A percentile compares a stretch with the other conserved stretches of the same genome.
Conservation (phyloP, 2,113 vertebrate genomes). For the Hassar affinis region DNA sequence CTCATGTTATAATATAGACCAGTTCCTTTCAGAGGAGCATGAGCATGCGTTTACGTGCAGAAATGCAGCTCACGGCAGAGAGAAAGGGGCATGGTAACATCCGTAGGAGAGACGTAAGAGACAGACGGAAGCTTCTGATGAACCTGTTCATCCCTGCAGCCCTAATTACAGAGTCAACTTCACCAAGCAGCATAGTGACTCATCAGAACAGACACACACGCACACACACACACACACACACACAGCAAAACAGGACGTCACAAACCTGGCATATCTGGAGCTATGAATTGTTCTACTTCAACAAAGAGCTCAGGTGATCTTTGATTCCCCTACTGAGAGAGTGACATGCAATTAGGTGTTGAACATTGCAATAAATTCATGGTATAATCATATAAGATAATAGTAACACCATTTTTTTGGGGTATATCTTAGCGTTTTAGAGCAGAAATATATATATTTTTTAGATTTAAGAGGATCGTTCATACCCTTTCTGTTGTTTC, state of each 20-base stretch:
- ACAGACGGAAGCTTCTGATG: conserved; percentile 6
- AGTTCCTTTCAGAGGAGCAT: background rate
- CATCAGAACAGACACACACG: conserved; percentile 30
- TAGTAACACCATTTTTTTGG: background rate
- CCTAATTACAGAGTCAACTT: conserved; percentile 62
- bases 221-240: conserved; percentile 28
- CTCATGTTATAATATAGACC: background rate
- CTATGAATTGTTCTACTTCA: background rate
- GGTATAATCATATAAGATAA: background rate
- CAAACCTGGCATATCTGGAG: conserved; percentile 2
- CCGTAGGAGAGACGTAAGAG: conserved; percentile 17
- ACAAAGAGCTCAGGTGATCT: conserved; percentile 24
- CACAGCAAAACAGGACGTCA: conserved; percentile 15
- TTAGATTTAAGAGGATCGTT: background rate
- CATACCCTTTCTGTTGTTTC: background rate
- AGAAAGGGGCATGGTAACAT: background rate
- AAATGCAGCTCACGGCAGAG: background rate
- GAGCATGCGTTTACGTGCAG: background rate
- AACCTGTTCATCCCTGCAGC: conserved; percentile 37
- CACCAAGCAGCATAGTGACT: conserved; percentile 39
- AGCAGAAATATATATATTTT: background rate
- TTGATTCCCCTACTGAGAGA: background rate
- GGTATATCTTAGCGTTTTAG: background rate
- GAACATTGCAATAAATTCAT: background rate
- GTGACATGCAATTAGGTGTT: background rate